phyloP scores from a whole-genome alignment of 2,113 vertebrate genomes.

The Lophura nycthemera region DNA sequence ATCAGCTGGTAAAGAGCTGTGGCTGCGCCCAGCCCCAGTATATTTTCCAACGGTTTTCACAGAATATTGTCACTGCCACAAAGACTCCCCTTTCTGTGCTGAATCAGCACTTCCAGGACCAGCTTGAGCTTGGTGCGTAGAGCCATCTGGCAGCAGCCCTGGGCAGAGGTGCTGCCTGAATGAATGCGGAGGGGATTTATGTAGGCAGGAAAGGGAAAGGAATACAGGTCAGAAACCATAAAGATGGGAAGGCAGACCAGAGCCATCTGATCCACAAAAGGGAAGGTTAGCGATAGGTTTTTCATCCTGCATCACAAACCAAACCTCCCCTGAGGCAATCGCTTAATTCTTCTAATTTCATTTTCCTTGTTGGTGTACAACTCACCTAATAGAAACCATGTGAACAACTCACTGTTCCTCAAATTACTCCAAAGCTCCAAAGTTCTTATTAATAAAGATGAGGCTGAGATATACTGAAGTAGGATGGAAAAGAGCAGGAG shows the following conservation, averaged over 20 bases:
- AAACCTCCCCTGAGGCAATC: not conserved
- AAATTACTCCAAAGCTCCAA: not conserved
- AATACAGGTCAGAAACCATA: not conserved
- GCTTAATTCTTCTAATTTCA: not conserved
- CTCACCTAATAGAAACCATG: not conserved
- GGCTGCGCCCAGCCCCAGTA: not conserved
- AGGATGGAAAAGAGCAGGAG: not conserved
- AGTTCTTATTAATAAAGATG: conserved; percentile 17
- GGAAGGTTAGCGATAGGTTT: not conserved
- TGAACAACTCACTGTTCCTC: not conserved
- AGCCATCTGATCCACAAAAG: not conserved
- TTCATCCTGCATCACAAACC: not conserved
- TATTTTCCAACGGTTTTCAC: not conserved
- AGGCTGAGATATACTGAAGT: not conserved
- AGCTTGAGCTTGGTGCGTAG: not conserved
- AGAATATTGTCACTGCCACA: not conserved
- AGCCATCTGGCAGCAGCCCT: not conserved
- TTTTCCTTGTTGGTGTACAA: not conserved
- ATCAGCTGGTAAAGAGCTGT: not conserved
- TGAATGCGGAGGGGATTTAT: not conserved
- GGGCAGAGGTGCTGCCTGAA: not conserved
- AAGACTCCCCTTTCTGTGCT: not conserved
- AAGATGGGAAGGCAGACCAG: not conserved
- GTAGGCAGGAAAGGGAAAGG: not conserved
- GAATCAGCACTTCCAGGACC: not conserved